Percentiles rank a stretch among this genome's conserved stretches.
These are phyloP conservation scores for Eurois occulta DNA, from an alignment of 2,888 invertebrate genomes.

Conservation along the genomic window DNA sequence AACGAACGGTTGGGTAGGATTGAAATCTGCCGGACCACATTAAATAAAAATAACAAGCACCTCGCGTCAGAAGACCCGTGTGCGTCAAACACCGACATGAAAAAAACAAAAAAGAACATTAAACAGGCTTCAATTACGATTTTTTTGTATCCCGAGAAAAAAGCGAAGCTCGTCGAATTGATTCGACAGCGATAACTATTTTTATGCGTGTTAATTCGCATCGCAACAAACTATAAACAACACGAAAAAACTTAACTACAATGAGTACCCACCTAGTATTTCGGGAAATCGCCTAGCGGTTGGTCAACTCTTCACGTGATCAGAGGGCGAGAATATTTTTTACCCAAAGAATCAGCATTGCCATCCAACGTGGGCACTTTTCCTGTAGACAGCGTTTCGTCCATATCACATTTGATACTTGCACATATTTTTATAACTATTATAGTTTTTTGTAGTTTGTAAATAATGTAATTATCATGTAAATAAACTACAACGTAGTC, in stretches of 20 bases:
- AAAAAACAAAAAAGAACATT: conserved; percentile 6
- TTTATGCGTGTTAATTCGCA: conserved; percentile 18
- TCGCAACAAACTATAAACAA: conserved; percentile 17
- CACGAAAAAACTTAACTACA: conserved; percentile 1
- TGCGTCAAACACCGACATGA: conserved; percentile 51
- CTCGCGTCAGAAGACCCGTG: conserved; percentile 40
- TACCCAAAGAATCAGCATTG: too few relatives aligned
- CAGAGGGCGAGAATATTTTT: too few relatives aligned
- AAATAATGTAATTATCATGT: too few relatives aligned
- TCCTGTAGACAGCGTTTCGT: too few relatives aligned
- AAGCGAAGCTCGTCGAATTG: conserved; percentile 50
- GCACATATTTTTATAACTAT: too few relatives aligned
- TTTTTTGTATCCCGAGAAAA: conserved; percentile 51
- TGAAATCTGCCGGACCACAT: not conserved
- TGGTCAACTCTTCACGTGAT: too few relatives aligned
- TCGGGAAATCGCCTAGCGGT: too few relatives aligned
- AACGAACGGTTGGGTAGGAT: not conserved
- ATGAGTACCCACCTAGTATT: too few relatives aligned
- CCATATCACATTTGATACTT: too few relatives aligned
- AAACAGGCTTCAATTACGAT: conserved; percentile 26
- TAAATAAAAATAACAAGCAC: conserved; percentile 6
- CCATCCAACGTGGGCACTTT: too few relatives aligned
- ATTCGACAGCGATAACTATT: conserved; percentile 39
- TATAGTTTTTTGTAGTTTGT: too few relatives aligned
- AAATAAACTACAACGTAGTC: too few relatives aligned